These are phyloP conservation scores for Diorhabda sublineata DNA, from an alignment of 1,140 invertebrate genomes.

Conservation along the genomic window DNA sequence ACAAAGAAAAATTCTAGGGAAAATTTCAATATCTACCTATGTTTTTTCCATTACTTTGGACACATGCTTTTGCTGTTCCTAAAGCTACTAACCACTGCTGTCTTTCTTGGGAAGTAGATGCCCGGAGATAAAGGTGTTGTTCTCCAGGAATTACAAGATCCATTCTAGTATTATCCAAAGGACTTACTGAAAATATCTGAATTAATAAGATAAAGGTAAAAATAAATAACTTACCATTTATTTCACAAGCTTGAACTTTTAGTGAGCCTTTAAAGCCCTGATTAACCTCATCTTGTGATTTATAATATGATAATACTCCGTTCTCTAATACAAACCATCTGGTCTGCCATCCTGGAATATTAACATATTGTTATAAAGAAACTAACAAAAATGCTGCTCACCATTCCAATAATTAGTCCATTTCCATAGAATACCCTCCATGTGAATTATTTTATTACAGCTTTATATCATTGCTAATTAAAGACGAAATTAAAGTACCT, in stretches of 20 bases:
- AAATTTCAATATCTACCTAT: conserved; percentile 40
- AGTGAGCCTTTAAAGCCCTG: conserved; percentile 82
- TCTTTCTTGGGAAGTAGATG: conserved; percentile 67
- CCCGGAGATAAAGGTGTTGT: conserved; percentile 75
- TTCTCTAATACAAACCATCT: conserved; percentile 80
- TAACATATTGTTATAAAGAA: conserved; percentile 8
- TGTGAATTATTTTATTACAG: conserved; percentile 36
- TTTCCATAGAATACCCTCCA: conserved; percentile 76
- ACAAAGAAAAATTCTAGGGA: not conserved
- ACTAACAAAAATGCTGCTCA: conserved; percentile 43
- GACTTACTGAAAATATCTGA: conserved; percentile 58
- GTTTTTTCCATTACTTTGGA: conserved; percentile 50
- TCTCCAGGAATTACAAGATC: conserved; percentile 79
- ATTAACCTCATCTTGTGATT: conserved; percentile 75
- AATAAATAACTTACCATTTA: conserved; percentile 57
- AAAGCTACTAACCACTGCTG: conserved; percentile 78
- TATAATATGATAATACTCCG: conserved; percentile 77
- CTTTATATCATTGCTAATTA: not conserved
- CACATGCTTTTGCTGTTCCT: conserved; percentile 75
- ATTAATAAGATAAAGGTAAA: not conserved
- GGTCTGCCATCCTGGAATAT: conserved; percentile 72
- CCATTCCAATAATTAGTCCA: conserved; percentile 83
- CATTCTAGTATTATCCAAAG: conserved; percentile 64
- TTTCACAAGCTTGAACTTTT: conserved; percentile 78
- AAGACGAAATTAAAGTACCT: not conserved